Evolutionary conservation across 2,113 vertebrate genomes (phyloP).

Genomic region (Myotis lucifugus): DNA sequence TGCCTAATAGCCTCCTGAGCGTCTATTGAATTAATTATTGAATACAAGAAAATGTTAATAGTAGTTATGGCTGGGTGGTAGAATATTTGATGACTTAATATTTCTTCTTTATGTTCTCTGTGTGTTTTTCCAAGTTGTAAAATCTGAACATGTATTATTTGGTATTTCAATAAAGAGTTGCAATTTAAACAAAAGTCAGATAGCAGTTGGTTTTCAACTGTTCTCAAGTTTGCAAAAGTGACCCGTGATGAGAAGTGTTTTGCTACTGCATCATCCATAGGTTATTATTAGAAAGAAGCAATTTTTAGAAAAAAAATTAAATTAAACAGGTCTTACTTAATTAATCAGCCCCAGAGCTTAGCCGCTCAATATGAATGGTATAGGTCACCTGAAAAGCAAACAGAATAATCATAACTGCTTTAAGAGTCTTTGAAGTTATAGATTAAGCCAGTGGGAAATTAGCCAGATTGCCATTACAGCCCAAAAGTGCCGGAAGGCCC

Average conservation of each 20-base stretch:
- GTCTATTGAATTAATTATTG: not conserved
- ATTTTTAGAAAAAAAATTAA: not conserved
- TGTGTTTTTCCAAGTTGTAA: not conserved
- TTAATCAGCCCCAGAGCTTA: conserved; percentile 49
- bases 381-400: conserved; percentile 79
- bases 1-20: not conserved
- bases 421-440: conserved; percentile 75
- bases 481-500: conserved; percentile 72
- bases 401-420: conserved; percentile 67
- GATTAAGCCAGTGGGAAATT: conserved; percentile 79
- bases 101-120: conserved; percentile 38
- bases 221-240: not conserved
- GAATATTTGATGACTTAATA: conserved; percentile 24
- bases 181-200: not conserved
- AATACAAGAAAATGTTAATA: not conserved
- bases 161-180: not conserved
- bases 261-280: not conserved
- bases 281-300: conserved; percentile 12
- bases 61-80: not conserved
- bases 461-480: conserved; percentile 78
- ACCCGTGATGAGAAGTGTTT: not conserved
- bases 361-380: not conserved
- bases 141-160: not conserved
- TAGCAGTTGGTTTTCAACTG: not conserved
- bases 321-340: conserved; percentile 40